phyloP scores from a whole-genome alignment of 2,113 vertebrate species.

The Corydoras maculifer region DNA sequence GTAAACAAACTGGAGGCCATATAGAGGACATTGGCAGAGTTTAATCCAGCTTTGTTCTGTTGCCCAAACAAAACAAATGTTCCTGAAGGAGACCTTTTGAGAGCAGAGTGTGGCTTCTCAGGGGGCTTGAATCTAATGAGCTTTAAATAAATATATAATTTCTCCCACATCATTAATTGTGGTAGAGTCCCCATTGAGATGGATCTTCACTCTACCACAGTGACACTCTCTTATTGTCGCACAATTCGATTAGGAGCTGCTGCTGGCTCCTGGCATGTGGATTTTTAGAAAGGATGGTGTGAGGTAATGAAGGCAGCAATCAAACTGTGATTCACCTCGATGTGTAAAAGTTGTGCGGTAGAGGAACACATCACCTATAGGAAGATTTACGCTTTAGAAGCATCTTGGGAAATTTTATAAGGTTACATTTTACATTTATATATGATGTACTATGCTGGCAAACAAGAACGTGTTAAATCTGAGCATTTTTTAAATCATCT shows the following conservation, averaged over 20 bases:
- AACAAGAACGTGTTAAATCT: too few relatives aligned
- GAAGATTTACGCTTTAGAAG: slow-evolving; percentile 32
- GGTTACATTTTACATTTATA: not conserved
- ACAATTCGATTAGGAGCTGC: slow-evolving; percentile 25
- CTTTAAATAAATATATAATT: slow-evolving; percentile 67
- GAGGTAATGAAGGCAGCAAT: slow-evolving; percentile 34
- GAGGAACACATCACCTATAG: slow-evolving; percentile 43
- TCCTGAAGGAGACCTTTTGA: slow-evolving; percentile 49
- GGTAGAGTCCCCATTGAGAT: slow-evolving; percentile 45
- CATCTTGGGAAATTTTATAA: not conserved
- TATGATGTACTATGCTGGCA: not conserved
- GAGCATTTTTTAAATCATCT: too few relatives aligned
- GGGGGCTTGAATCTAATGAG: slow-evolving; percentile 63
- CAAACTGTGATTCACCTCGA: slow-evolving; percentile 27
- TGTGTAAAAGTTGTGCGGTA: slow-evolving; percentile 22
- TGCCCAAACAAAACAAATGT: slow-evolving; percentile 56
- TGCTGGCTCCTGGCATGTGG: slow-evolving; percentile 30
- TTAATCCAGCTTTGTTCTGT: slow-evolving; percentile 56
- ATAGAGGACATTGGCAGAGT: slow-evolving; percentile 42
- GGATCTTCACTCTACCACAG: slow-evolving; percentile 40
- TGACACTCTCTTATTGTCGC: slow-evolving; percentile 37
- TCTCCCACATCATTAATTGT: slow-evolving; percentile 63
- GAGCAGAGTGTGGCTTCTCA: slow-evolving; percentile 50
- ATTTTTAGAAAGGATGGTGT: not conserved
- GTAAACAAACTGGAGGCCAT: slow-evolving; percentile 33